phyloP scores from a whole-genome alignment of 2,113 vertebrate genomes.

The Scatophagus argus region DNA sequence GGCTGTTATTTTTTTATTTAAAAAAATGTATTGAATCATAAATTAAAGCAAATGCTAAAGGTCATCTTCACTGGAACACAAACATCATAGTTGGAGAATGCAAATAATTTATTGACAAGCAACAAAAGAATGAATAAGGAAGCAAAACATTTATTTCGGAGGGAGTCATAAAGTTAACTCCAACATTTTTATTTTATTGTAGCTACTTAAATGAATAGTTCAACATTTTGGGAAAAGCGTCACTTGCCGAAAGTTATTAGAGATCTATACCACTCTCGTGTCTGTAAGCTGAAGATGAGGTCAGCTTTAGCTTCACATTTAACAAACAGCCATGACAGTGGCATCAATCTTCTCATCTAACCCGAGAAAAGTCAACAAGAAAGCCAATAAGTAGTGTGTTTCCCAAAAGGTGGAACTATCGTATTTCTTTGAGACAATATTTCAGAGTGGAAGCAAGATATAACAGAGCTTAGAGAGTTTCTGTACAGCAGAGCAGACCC shows the following conservation, averaged over 20 bases:
- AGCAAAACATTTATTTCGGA: neutral
- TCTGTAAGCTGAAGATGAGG: neutral
- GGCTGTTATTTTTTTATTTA: too few relatives aligned
- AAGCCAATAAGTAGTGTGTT: neutral
- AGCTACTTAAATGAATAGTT: conserved; percentile 6
- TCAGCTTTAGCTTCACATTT: neutral
- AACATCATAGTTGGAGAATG: too few relatives aligned
- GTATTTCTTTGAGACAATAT: conserved; percentile 27
- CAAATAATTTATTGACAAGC: too few relatives aligned
- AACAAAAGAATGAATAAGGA: too few relatives aligned
- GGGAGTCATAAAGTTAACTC: neutral
- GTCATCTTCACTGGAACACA: neutral
- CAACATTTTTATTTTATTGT: conserved; percentile 5
- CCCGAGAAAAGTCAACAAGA: neutral
- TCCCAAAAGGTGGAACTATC: neutral
- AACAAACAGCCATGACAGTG: neutral
- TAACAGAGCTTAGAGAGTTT: conserved; percentile 2
- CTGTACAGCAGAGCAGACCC: neutral
- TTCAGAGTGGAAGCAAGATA: conserved; percentile 12
- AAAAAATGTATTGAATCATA: too few relatives aligned
- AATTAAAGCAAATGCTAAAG: neutral
- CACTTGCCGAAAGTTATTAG: neutral
- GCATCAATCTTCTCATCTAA: neutral
- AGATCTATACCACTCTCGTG: neutral
- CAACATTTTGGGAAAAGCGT: neutral